Evolutionary conservation across 2,888 invertebrate species (phyloP).

Genomic region (Idaea straminata): DNA sequence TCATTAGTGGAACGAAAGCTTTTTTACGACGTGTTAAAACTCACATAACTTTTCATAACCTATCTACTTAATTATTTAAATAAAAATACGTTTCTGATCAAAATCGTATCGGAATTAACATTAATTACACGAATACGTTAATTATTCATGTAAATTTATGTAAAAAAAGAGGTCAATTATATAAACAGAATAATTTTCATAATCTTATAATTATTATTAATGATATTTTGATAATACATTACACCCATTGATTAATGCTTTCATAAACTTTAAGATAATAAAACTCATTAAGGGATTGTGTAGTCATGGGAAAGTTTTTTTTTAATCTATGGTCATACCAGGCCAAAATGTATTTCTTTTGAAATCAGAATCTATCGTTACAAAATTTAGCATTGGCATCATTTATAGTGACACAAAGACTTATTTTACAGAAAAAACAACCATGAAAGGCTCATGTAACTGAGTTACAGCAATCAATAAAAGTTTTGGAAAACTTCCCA

Average conservation of each 20-base stretch:
- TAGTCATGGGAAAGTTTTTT: background rate
- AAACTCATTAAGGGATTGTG: background rate
- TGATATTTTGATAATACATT: background rate
- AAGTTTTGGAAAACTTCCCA: constrained; percentile 56
- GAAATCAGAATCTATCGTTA: background rate
- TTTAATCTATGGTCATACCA: too few species aligned
- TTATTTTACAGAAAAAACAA: background rate
- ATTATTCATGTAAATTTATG: background rate
- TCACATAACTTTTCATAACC: background rate
- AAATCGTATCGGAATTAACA: background rate
- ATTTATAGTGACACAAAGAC: background rate
- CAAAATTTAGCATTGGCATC: background rate
- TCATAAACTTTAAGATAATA: background rate
- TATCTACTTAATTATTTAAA: background rate
- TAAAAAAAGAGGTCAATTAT: background rate
- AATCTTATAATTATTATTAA: background rate
- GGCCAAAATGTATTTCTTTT: too few species aligned
- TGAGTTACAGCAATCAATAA: constrained; percentile 15
- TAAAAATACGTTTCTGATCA: background rate
- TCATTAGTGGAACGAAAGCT: too few species aligned
- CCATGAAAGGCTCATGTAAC: constrained; percentile 9
- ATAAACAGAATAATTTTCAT: background rate
- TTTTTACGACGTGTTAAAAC: background rate
- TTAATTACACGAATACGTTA: constrained; percentile 4
- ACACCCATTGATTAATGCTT: too few species aligned